Percentiles rank a stretch among this genome's conserved stretches.
These are phyloP conservation scores for Autographa pulchrina DNA, from an alignment of 2,888 invertebrate genomes.

Conservation along the genomic window DNA sequence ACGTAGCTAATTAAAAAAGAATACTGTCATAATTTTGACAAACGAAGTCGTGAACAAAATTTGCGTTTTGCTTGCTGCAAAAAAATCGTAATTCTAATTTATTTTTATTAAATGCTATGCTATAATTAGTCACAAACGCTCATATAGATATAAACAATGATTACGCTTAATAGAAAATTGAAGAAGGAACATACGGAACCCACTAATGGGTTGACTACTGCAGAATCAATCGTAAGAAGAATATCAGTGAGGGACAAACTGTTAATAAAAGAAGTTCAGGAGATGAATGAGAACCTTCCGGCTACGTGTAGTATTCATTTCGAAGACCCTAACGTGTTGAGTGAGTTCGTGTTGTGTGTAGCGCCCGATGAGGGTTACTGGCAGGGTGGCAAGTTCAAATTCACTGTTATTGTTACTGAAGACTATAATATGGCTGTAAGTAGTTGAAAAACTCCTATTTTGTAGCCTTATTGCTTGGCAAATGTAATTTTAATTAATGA, in stretches of 20 bases:
- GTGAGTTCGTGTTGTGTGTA: constrained; percentile 94
- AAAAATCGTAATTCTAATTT: constrained; percentile 49
- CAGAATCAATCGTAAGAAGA: constrained; percentile 85
- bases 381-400: constrained; percentile 96
- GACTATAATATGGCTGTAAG: constrained; percentile 99
- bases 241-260: constrained; percentile 94
- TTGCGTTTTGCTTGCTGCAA: constrained; percentile 38
- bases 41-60: constrained; percentile 26
- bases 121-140: constrained; percentile 50
- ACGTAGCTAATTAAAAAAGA: neutral
- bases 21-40: constrained; percentile 45
- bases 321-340: constrained; percentile 94
- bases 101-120: constrained; percentile 65
- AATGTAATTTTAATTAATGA: neutral
- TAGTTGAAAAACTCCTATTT: constrained; percentile 55
- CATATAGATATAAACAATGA: constrained; percentile 86
- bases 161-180: constrained; percentile 92
- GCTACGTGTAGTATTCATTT: constrained; percentile 94
- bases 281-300: constrained; percentile 96
- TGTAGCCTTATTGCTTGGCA: neutral
- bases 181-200: constrained; percentile 90
- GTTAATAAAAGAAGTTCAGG: constrained; percentile 94
- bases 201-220: constrained; percentile 76
- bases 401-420: constrained; percentile 96
- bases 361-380: constrained; percentile 96